Percentiles rank a stretch among this genome's conserved stretches.
Evolutionary conservation across 2,888 invertebrate species (phyloP).

Genomic region (Stegophylla sp.): DNA sequence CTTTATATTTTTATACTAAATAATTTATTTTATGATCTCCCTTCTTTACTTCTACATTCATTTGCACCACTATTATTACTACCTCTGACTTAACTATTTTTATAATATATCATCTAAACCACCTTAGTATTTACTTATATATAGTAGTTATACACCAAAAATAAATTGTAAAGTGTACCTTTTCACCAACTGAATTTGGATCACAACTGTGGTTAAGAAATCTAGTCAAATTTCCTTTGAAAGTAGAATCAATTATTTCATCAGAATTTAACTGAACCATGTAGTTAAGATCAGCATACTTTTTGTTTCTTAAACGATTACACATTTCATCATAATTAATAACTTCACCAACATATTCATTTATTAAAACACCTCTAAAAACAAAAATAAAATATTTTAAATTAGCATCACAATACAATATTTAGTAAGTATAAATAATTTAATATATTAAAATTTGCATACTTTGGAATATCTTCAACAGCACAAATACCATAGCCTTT

Average conservation of each 20-base stretch:
- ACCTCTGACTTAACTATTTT: no score
- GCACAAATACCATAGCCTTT: conserved; percentile 95
- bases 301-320: conserved; percentile 70
- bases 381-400: conserved; percentile 63
- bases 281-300: conserved; percentile 46
- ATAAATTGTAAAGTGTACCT: conserved; percentile 70
- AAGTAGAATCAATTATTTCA: conserved; percentile 94
- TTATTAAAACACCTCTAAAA: conserved; percentile 86
- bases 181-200: conserved; percentile 98
- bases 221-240: conserved; percentile 92
- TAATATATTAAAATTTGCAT: conserved; percentile 64
- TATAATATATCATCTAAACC: no score
- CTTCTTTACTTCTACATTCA: no score
- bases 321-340: conserved; percentile 89
- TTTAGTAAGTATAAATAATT: neutral
- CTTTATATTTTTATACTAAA: no score
- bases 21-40: no score
- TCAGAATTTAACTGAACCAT: conserved; percentile 94
- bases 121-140: no score
- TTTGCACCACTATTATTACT: no score
- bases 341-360: conserved; percentile 99
- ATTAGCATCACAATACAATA: conserved; percentile 52
- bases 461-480: conserved; percentile 75
- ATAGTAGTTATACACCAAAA: no score
- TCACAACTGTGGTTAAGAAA: conserved; percentile 99